Percentiles rank a stretch among this genome's conserved stretches.
Conservation (phyloP, 1,140 invertebrate species). For the Hetaerina americana region DNA sequence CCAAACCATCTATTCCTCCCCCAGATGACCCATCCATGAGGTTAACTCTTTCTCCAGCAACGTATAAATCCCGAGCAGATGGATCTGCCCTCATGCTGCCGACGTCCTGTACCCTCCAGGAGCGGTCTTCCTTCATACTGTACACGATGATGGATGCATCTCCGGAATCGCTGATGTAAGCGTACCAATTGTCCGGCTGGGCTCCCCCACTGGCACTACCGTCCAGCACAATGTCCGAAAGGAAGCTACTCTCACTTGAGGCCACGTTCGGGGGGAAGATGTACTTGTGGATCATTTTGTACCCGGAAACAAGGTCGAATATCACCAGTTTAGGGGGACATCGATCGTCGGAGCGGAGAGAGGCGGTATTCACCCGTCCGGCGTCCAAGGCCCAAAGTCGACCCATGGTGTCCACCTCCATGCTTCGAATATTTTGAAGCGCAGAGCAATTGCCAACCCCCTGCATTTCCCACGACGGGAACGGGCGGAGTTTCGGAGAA, state of each 20-base stretch:
- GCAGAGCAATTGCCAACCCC: constrained; percentile 40
- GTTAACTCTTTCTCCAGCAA: constrained; percentile 38
- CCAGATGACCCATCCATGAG: constrained; percentile 29
- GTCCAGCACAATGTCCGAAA: constrained; percentile 55
- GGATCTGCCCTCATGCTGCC: constrained; percentile 42
- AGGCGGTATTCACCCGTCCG: constrained; percentile 34
- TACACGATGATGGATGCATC: constrained; percentile 51
- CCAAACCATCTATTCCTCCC: constrained; percentile 43
- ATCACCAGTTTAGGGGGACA: constrained; percentile 52
- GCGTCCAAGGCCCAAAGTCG: constrained; percentile 59
- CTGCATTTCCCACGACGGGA: constrained; percentile 52
- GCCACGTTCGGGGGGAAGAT: constrained; percentile 39
- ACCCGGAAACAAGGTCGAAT: constrained; percentile 45
- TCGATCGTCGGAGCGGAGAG: constrained; percentile 21
- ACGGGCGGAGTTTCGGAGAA: constrained; percentile 44
- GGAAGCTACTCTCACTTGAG: constrained; percentile 33
- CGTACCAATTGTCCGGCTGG: constrained; percentile 38
- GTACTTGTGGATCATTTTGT: constrained; percentile 37
- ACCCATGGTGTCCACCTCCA: constrained; percentile 51
- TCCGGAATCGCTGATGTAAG: constrained; percentile 54
- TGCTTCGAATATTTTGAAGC: constrained; percentile 52
- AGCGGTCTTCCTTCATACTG: constrained; percentile 39
- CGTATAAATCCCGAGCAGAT: constrained; percentile 38
- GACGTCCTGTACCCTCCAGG: constrained; percentile 50
- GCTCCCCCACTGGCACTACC: constrained; percentile 27